phyloP scores from a whole-genome alignment of 1,140 invertebrate genomes.

The Leptopilina clavipes region DNA sequence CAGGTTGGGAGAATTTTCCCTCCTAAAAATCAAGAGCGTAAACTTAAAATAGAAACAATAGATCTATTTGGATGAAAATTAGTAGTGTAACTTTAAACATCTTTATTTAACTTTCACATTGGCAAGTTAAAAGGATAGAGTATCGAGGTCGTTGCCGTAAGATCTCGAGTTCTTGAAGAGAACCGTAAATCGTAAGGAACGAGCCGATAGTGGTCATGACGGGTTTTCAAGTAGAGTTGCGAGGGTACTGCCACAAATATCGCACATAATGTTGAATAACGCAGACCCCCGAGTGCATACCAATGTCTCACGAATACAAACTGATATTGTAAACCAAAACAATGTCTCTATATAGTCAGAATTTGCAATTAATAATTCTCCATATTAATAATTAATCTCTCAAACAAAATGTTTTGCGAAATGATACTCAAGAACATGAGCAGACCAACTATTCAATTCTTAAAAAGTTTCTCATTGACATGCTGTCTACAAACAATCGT shows the following conservation, averaged over 20 bases:
- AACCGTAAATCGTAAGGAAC: conserved; percentile 11
- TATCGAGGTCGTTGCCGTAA: conserved; percentile 10
- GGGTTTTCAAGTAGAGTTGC: not conserved
- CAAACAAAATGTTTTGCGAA: no score
- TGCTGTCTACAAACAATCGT: no score
- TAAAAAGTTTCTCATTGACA: no score
- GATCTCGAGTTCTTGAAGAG: not conserved
- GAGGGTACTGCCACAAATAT: conserved; percentile 3
- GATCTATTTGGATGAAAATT: no score
- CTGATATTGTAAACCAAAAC: not conserved
- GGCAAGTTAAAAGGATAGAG: not conserved
- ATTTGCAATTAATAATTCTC: no score
- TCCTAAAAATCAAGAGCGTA: no score
- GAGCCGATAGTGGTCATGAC: conserved; percentile 14
- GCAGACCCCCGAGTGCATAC: not conserved
- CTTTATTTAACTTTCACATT: not conserved
- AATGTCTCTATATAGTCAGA: not conserved
- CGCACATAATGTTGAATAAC: conserved; percentile 8
- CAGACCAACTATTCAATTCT: no score
- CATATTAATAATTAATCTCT: no score
- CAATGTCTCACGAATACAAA: not conserved
- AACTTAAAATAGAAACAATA: no score
- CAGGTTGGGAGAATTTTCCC: no score
- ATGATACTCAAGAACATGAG: no score
- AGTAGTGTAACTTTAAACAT: not conserved